Conservation (phyloP, 2,888 invertebrate species). For the Quadriops clusia region DNA sequence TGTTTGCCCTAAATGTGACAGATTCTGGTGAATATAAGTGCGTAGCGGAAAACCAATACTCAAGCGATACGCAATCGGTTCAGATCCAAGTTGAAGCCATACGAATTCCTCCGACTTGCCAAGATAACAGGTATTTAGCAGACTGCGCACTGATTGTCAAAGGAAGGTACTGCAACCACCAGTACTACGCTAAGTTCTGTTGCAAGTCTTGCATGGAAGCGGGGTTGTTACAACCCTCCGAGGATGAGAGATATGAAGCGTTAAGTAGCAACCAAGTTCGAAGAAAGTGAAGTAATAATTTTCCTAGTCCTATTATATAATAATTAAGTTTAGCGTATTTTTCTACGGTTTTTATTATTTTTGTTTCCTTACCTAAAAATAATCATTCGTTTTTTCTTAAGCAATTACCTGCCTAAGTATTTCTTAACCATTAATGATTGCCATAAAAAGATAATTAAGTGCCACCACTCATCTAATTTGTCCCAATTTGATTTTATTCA, state of each 20-base stretch:
- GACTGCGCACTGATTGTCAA: conserved; percentile 80
- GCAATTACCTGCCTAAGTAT: too few relatives aligned
- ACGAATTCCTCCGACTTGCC: conserved; percentile 72
- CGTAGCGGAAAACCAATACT: conserved; percentile 65
- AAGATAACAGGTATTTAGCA: conserved; percentile 79
- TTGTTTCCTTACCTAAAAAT: too few relatives aligned
- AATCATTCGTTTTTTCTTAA: too few relatives aligned
- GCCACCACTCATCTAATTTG: too few relatives aligned
- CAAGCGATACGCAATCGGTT: conserved; percentile 50
- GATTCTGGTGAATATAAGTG: conserved; percentile 80
- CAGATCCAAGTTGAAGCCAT: conserved; percentile 68
- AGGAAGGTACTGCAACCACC: conserved; percentile 74
- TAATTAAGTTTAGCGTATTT: too few relatives aligned
- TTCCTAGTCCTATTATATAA: too few relatives aligned
- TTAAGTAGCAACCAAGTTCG: conserved; percentile 24
- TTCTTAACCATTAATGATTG: too few relatives aligned
- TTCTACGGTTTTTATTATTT: too few relatives aligned
- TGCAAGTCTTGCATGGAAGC: conserved; percentile 86
- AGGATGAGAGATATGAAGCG: conserved; percentile 24
- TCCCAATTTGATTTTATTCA: too few relatives aligned
- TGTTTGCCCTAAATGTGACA: conserved; percentile 46
- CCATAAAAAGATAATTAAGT: too few relatives aligned
- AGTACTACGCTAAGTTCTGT: conserved; percentile 87
- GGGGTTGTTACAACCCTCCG: conserved; percentile 52
- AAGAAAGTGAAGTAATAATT: conserved; percentile 13